These are phyloP conservation scores for Gymnocheta viridis DNA, from an alignment of 2,888 invertebrate species.

Conservation along the genomic window DNA sequence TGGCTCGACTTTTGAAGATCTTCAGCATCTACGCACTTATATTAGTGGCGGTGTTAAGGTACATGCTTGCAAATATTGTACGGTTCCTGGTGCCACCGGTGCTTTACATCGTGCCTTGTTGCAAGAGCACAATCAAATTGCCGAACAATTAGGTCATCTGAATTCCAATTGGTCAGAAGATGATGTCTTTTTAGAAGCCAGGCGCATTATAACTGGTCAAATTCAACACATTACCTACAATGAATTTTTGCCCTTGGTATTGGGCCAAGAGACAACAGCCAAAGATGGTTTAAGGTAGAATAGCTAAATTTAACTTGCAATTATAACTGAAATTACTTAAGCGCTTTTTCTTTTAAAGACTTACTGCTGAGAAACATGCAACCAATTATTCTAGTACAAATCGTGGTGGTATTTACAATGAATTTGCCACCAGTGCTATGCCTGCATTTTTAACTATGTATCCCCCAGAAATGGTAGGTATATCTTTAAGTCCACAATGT, in stretches of 20 bases:
- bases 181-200: slow-evolving; percentile 88
- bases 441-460: slow-evolving; percentile 90
- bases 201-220: slow-evolving; percentile 89
- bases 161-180: slow-evolving; percentile 92
- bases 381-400: slow-evolving; percentile 91
- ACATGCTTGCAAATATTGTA: slow-evolving; percentile 86
- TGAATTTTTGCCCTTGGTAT: slow-evolving; percentile 90
- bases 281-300: slow-evolving; percentile 83
- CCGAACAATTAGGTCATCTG: slow-evolving; percentile 86
- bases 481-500: background rate
- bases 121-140: slow-evolving; percentile 91
- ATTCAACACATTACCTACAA: slow-evolving; percentile 93
- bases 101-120: slow-evolving; percentile 88
- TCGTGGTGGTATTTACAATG: slow-evolving; percentile 89
- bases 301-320: slow-evolving; percentile 70
- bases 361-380: slow-evolving; percentile 88
- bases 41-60: slow-evolving; percentile 88
- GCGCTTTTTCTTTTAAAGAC: slow-evolving; percentile 81
- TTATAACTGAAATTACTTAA: background rate
- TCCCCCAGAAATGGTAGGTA: slow-evolving; percentile 86
- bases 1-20: slow-evolving; percentile 87
- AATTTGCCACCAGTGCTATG: slow-evolving; percentile 88
- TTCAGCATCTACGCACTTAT: slow-evolving; percentile 87
- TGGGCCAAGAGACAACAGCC: slow-evolving; percentile 84
- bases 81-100: slow-evolving; percentile 86